phyloP scores from a whole-genome alignment of 2,888 invertebrate genomes.

The Tetrapedia diversipes region DNA sequence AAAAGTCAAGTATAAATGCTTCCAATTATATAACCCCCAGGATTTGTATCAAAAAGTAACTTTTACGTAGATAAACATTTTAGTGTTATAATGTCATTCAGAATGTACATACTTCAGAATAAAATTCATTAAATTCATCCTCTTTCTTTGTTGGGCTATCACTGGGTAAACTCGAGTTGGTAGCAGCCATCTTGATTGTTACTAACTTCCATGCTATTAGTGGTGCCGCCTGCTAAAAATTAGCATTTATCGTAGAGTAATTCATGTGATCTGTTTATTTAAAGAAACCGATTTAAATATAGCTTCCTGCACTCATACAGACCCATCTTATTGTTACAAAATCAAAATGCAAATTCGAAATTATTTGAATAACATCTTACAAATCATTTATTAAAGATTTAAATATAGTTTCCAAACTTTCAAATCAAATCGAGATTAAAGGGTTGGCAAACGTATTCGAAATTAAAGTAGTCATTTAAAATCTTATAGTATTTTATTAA shows the following conservation, averaged over 20 bases:
- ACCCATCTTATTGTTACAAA: background rate
- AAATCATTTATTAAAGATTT: no score
- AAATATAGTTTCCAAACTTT: no score
- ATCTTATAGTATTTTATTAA: conserved; percentile 75
- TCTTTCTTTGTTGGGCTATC: conserved; percentile 84
- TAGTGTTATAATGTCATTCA: conserved; percentile 5
- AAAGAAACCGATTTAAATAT: background rate
- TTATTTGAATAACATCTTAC: background rate
- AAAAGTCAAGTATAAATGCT: conserved; percentile 30
- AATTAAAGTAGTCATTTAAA: conserved; percentile 32
- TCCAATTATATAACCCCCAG: conserved; percentile 50
- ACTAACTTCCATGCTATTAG: conserved; percentile 41
- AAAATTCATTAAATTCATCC: conserved; percentile 91
- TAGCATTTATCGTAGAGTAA: background rate
- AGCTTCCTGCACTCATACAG: background rate
- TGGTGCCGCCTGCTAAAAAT: conserved; percentile 41
- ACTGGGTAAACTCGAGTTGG: conserved; percentile 79
- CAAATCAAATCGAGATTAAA: background rate
- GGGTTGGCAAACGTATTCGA: background rate
- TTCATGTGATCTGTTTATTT: background rate
- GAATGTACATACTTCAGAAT: conserved; percentile 88
- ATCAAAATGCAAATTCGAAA: background rate
- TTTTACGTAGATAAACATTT: conserved; percentile 3
- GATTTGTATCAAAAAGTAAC: conserved; percentile 25
- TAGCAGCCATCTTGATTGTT: conserved; percentile 80